Base-by-base conservation (phyloP, 1,140 invertebrate species). In the Drosophila paulistorum region DNA sequence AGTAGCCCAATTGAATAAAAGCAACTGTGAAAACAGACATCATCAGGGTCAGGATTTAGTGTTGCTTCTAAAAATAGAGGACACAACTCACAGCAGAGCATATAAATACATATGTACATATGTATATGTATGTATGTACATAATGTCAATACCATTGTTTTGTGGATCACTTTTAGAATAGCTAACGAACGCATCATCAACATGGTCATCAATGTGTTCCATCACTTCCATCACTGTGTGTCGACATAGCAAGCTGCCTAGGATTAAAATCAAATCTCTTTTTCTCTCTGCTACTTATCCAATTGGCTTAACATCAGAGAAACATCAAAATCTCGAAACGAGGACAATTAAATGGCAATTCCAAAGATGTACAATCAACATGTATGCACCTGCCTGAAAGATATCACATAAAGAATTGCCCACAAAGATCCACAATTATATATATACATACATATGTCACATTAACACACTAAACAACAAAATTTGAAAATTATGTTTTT, bases 11-110 rank as follows among this genome's bases (percentile, higher is more conserved):
- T 37, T 33, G 57, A 59, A 59, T 39, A 37, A 59, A 59, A 59
- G 10, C 57, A 59, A 59, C 57, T 59, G 57, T 59, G 33, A 59
- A 59, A 59, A 59, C 35, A 51, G 57, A 37, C 57, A 35, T 59
- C 57, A 37, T 59, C 57, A 37, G 57, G 57, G 57, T 37, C 57
- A 39, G 57, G 14, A 59, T 17, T 33, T 37, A 14, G 35, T 37
- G 13, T 30, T 6, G 57, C 33, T 39, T 59, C 57, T 59, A 59
- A 37, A 59, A 59, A 59, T 59, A 59, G 9, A 39, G 3, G 4
- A 17, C 14, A 51, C 9, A 51, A 51, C 45, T 3, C 17, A 23
- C 17, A 14, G 35, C 35, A 10, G 9, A 1, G 1, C 20, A 9
- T 11, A 23, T 20, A 30, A 6, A 30, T 1, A 30, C 7, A 30